phyloP scores from a whole-genome alignment of 1,140 invertebrate species.

The Danaus melanippus region DNA sequence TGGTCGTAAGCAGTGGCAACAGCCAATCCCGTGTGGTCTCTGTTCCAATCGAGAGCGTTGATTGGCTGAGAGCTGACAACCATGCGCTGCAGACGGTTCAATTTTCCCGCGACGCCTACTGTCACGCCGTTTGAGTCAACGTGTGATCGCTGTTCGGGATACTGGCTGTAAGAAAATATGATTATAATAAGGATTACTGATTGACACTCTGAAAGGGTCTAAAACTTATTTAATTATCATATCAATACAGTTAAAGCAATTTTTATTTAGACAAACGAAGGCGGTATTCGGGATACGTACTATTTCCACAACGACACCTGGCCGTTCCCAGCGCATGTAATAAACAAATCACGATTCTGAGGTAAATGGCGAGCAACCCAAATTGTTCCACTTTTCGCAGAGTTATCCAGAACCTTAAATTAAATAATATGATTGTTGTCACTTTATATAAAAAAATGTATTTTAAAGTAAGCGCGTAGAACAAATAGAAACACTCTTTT shows the following conservation, averaged over 20 bases:
- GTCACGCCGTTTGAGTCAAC: slow-evolving; percentile 80
- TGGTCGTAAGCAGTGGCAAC: slow-evolving; percentile 95
- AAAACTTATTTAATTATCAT: background rate
- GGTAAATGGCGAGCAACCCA: slow-evolving; percentile 92
- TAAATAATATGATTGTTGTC: too few relatives aligned
- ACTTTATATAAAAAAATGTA: too few relatives aligned
- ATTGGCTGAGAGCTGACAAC: slow-evolving; percentile 91
- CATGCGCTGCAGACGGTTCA: slow-evolving; percentile 85
- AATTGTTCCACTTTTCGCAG: slow-evolving; percentile 71
- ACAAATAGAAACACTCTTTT: too few relatives aligned
- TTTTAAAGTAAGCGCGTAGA: too few relatives aligned
- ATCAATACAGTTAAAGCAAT: too few relatives aligned
- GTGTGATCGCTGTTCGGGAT: slow-evolving; percentile 83
- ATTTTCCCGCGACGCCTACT: slow-evolving; percentile 82
- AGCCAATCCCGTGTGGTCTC: slow-evolving; percentile 89
- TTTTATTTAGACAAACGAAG: too few relatives aligned
- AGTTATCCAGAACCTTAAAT: slow-evolving; percentile 58
- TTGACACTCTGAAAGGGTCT: background rate
- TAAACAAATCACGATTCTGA: slow-evolving; percentile 95
- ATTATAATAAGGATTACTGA: background rate
- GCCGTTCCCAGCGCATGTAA: slow-evolving; percentile 91
- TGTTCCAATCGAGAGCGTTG: slow-evolving; percentile 91
- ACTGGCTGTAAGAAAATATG: slow-evolving; percentile 75
- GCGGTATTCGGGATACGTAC: slow-evolving; percentile 69
- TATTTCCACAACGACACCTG: slow-evolving; percentile 95